These are phyloP conservation scores for Numida meleagris DNA, from an alignment of 2,113 vertebrate species.

Conservation along the genomic window DNA sequence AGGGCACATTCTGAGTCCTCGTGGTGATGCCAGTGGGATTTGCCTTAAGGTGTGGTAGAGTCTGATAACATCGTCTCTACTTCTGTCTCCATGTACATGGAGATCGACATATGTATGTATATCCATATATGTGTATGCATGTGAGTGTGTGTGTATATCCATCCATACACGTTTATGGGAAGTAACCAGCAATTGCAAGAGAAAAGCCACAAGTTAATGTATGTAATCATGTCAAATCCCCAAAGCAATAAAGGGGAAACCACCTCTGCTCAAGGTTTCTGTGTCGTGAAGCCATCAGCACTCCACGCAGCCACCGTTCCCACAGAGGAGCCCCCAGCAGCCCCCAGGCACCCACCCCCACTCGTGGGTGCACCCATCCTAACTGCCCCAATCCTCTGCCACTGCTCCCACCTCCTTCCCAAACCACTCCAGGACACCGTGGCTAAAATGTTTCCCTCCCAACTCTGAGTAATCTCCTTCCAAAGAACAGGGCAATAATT, in stretches of 20 bases:
- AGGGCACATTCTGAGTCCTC: background rate
- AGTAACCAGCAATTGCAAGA: slow-evolving; percentile 18
- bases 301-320: background rate
- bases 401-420: background rate
- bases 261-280: background rate
- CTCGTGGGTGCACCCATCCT: background rate
- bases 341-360: background rate
- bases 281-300: background rate
- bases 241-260: slow-evolving; percentile 21
- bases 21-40: background rate
- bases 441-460: background rate
- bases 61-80: rapidly evolving
- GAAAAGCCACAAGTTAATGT: slow-evolving; percentile 47
- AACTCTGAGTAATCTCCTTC: background rate
- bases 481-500: background rate
- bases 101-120: background rate
- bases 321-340: background rate
- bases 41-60: background rate
- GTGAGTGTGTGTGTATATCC: background rate
- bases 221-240: slow-evolving; percentile 51
- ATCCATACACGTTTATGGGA: background rate
- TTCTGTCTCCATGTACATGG: background rate
- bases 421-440: background rate
- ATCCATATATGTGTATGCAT: background rate
- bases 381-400: background rate